Percentiles rank a stretch among this genome's conserved stretches.
Evolutionary conservation across 2,797 vertebrate genomes (phyloP).

Genomic region (Momotus momota): DNA sequence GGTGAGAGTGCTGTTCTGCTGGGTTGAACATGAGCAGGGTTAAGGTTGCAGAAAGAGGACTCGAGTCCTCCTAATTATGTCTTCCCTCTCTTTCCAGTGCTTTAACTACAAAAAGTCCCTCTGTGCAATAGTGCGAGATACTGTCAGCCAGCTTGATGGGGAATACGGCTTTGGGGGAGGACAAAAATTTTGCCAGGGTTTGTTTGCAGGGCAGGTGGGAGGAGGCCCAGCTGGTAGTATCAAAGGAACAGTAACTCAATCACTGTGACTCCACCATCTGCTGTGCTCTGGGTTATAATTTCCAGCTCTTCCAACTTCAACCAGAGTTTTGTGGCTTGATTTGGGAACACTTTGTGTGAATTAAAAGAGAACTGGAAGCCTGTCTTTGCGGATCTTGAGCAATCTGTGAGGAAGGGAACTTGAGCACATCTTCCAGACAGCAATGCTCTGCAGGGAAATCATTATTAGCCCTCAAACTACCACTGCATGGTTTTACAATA

Average conservation of each 20-base stretch:
- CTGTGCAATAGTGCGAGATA: background rate
- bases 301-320: background rate
- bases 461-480: background rate
- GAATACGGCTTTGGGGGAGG: background rate
- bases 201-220: background rate
- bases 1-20: background rate
- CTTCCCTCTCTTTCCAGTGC: background rate
- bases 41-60: background rate
- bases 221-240: background rate
- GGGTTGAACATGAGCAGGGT: background rate
- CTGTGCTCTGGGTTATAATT: background rate
- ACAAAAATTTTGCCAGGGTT: background rate
- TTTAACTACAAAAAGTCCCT: background rate
- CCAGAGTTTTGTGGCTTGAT: background rate
- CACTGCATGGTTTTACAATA: background rate
- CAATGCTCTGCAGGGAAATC: background rate
- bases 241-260: slow-evolving; percentile 15
- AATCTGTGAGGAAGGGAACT: background rate
- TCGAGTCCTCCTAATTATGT: background rate
- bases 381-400: background rate
- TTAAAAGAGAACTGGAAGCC: background rate
- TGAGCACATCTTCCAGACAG: background rate
- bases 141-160: background rate
- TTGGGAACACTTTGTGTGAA: background rate
- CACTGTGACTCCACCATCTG: background rate